Conservation (phyloP, 2,113 vertebrate genomes). For the Apeltes quadracus region DNA sequence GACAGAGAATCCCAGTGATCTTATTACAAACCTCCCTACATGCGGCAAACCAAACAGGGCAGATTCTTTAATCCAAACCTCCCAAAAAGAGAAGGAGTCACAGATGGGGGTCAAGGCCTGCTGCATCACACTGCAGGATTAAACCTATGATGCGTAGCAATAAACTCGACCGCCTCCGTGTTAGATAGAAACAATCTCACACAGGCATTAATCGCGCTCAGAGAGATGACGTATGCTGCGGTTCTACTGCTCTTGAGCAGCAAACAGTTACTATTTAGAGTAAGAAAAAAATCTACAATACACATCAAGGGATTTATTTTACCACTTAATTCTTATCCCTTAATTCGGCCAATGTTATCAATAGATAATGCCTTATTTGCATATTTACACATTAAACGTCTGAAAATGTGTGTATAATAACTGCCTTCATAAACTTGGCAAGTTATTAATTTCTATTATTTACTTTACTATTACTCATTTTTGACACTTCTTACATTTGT, state of each 20-base stretch:
- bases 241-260: background rate
- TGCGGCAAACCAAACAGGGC: slow-evolving; percentile 28
- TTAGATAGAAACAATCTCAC: slow-evolving; percentile 37
- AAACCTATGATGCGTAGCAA: slow-evolving; percentile 33
- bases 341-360: background rate
- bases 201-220: background rate
- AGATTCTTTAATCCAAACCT: slow-evolving; percentile 50
- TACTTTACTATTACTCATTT: too few relatives aligned
- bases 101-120: slow-evolving; percentile 59
- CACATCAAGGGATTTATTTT: background rate
- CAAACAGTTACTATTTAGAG: background rate
- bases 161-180: slow-evolving; percentile 16
- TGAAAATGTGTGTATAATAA: background rate
- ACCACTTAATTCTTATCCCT: background rate
- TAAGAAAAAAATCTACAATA: background rate
- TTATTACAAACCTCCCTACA: slow-evolving; percentile 57
- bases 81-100: slow-evolving; percentile 35
- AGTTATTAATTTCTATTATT: background rate
- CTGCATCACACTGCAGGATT: slow-evolving; percentile 30
- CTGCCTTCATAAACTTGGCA: background rate
- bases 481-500: background rate
- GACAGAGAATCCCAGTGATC: slow-evolving; percentile 40
- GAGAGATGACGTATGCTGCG: background rate
- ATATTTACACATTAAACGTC: background rate
- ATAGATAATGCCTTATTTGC: background rate